phyloP scores from a whole-genome alignment of 2,888 invertebrate genomes.

The Strigamia crassipes region DNA sequence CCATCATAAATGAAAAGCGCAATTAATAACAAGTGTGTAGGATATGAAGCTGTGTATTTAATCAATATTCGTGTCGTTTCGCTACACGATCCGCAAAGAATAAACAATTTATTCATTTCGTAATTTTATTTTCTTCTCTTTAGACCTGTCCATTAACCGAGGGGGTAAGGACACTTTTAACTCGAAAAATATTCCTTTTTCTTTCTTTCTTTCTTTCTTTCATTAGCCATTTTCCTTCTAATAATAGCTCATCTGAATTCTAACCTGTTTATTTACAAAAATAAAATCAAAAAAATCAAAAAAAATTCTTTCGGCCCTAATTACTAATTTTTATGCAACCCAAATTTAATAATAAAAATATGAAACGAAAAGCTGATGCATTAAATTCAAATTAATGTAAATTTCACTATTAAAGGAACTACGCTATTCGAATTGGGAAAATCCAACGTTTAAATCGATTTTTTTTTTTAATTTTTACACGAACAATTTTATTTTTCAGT shows the following conservation, averaged over 20 bases:
- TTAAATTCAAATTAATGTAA: conserved; percentile 11
- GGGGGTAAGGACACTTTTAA: conserved; percentile 15
- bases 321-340: background rate
- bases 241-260: conserved; percentile 40
- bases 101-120: conserved; percentile 42
- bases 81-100: conserved; percentile 39
- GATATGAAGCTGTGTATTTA: conserved; percentile 38
- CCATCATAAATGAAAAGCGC: conserved; percentile 12
- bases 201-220: conserved; percentile 2
- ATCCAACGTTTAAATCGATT: background rate
- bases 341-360: background rate
- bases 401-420: conserved; percentile 13
- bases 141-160: conserved; percentile 15
- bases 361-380: background rate
- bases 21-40: conserved; percentile 31
- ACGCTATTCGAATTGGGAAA: background rate
- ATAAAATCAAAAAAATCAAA: background rate
- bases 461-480: no score
- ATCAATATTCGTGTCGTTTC: conserved; percentile 42
- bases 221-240: conserved; percentile 19
- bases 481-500: no score
- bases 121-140: conserved; percentile 42
- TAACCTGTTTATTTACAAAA: background rate
- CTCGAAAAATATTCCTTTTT: background rate
- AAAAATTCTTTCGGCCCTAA: background rate